Base-by-base conservation (phyloP, 2,113 vertebrate species). In the Calyptomena viridis region DNA sequence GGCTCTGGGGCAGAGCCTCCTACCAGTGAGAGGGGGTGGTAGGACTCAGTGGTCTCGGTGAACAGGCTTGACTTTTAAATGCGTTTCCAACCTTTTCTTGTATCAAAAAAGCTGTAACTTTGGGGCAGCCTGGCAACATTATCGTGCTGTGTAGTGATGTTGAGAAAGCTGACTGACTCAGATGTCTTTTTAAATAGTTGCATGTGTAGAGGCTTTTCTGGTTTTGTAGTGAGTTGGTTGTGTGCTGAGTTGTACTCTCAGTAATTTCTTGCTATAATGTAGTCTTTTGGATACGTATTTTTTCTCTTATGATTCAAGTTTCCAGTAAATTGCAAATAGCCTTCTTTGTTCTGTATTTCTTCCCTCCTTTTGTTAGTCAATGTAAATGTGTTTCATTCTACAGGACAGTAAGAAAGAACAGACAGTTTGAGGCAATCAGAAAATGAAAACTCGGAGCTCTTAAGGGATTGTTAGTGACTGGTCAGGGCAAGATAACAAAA, bases 361-460 rank as follows among this genome's bases (percentile, higher is more conserved):
- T 12, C 15, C 24, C 31, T 68, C 39, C 35, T 59, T 81, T 80
- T 5, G 3, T 64, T 90, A 78, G 56, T 86, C 35, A 73, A 1
- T 64, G 2, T 84, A 52, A 84, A 20, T 55, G 68, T 50, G 76
- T 73, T 92, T 81, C 86, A 53, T 52, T 84, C 64, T 33, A 44
- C 69, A 84, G 80, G 37, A 44, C 76, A 66, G 47, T 53, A 73
- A 91, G 81, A 88, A 93, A 94, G 77, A 83, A 46, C 35, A 84
- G 77, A 69, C 73, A 93, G 88, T 78, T 93, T 67, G 87, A 97
- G 87, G 91, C 7, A 0, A 96, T 87, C 60, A 95, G 95, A 95
- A 95, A 94, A 90, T 94, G 83, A 84, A 44, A 37, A 75, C 58
- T 59, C 55, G 49, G 78, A 62, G 28, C 30, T 93, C 95, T 83